phyloP scores from a whole-genome alignment of 2,888 invertebrate genomes.

The Drosophila multiciliata region DNA sequence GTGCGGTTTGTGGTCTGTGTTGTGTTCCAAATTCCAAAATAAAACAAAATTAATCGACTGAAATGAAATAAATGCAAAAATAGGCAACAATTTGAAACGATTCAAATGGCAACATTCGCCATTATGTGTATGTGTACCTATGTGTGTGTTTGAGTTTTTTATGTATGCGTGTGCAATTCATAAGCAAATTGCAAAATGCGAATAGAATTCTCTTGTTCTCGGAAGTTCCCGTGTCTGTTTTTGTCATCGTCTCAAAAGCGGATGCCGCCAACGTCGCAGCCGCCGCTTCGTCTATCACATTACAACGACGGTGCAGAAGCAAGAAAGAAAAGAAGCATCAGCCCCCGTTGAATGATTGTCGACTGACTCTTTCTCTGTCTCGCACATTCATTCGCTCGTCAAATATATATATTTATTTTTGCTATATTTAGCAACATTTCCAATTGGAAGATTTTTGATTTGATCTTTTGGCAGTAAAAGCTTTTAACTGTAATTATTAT shows the following conservation, averaged over 20 bases:
- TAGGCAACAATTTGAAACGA: constrained; percentile 21
- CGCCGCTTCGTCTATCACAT: constrained; percentile 68
- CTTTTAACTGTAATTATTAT: constrained; percentile 63
- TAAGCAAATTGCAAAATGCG: constrained; percentile 65
- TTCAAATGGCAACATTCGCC: constrained; percentile 28
- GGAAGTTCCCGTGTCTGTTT: constrained; percentile 63
- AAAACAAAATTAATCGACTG: constrained; percentile 24
- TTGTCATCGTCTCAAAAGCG: constrained; percentile 68
- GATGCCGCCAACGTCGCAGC: constrained; percentile 31
- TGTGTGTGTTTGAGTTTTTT: constrained; percentile 4
- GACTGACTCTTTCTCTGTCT: constrained; percentile 50
- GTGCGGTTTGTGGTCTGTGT: constrained; percentile 22
- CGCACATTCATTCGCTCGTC: constrained; percentile 33
- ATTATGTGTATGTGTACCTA: constrained; percentile 16
- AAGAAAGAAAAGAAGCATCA: constrained; percentile 11
- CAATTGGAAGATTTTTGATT: constrained; percentile 67
- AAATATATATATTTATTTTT: constrained; percentile 23
- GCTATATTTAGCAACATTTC: constrained; percentile 75
- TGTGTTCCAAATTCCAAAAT: constrained; percentile 23
- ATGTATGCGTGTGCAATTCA: constrained; percentile 42
- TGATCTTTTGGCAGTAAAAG: constrained; percentile 73
- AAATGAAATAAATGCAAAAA: constrained; percentile 30
- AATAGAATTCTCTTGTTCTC: constrained; percentile 63
- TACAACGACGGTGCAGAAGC: constrained; percentile 35
- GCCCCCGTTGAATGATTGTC: constrained; percentile 41